Conservation (phyloP, 2,888 invertebrate species). For the Miltochrista miniata region DNA sequence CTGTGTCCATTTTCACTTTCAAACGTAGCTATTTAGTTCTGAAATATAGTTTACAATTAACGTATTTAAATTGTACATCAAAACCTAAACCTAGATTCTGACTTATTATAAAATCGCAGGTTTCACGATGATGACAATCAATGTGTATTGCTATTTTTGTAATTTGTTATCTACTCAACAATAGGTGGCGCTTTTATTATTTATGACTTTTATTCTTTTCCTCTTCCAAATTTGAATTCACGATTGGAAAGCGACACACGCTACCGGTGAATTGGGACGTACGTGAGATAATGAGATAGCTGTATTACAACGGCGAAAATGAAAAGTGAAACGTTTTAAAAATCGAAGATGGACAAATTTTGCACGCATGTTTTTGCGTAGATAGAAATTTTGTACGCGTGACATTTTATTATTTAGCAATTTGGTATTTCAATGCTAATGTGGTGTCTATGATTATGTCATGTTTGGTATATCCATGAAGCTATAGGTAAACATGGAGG, state of each 20-base stretch:
- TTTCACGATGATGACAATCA: no score
- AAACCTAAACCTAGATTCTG: no score
- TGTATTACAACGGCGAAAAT: slow-evolving; percentile 15
- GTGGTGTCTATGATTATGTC: not conserved
- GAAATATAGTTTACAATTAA: no score
- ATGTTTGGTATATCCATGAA: no score
- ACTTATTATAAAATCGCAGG: no score
- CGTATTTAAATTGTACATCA: no score
- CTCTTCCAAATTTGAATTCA: slow-evolving; percentile 31
- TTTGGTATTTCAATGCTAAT: not conserved
- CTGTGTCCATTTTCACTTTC: no score
- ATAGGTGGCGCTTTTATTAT: slow-evolving; percentile 23
- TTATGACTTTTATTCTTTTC: slow-evolving; percentile 15
- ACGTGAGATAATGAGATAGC: slow-evolving; percentile 37
- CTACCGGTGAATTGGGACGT: slow-evolving; percentile 40
- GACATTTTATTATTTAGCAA: slow-evolving; percentile 11
- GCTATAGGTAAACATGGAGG: no score
- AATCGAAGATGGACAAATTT: slow-evolving; percentile 30
- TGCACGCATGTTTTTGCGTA: slow-evolving; percentile 38
- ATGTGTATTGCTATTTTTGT: no score
- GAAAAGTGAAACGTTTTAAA: slow-evolving; percentile 38
- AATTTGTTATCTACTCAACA: slow-evolving; percentile 4
- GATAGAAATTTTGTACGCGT: slow-evolving; percentile 30
- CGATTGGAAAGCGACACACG: slow-evolving; percentile 48
- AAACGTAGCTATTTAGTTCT: no score